Base-by-base conservation (phyloP, 2,113 vertebrate species). In the Syrrhaptes paradoxus region DNA sequence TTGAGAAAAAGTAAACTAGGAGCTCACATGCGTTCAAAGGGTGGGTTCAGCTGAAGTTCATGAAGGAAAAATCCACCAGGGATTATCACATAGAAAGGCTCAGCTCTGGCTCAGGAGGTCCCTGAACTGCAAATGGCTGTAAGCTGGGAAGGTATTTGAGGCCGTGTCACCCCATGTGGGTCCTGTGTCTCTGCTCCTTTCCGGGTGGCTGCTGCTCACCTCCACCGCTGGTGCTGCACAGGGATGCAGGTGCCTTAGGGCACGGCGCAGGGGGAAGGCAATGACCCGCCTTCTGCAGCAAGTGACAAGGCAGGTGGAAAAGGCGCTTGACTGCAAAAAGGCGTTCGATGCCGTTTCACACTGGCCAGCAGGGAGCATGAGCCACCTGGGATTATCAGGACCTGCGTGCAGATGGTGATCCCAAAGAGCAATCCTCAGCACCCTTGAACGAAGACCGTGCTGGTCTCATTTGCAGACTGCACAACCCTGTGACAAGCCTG, bases 41-140 rank as follows among this genome's bases (percentile, higher is more conserved):
- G 51, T 86, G 68, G 55, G 92, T 93, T 97, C 96, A 95, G 51
- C 52, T 85, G 5, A 5, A 95, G 95, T 90, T 95, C 91, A 93
- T 8, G 20, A 57, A 89, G 49, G 70, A 58, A 89, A 95, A 95
- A 81, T 89, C 66, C 89, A 36, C n/a, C 24, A 31, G 41, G 73
- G 94, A 90, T 97, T 93, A 95, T 84, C 86, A 57, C 61, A 67
- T 58, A 63, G 43, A 87, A 93, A 87, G 76, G 59, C 76, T 96
- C 87, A 78, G 61, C 61, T 87, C 45, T 78, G 70, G 77, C 93
- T 96, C 68, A 52, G 83, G 48, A 86, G 32, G 16, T 83, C 67
- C 72, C 10, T 54, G 78, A 58, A 61, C 65, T 73, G 52, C 73
- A 48, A 81, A 84, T 22, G 54, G 46, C 80, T 74, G 14, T 92